Conservation (phyloP, 2,888 invertebrate species). For the Odontothrips loti region DNA sequence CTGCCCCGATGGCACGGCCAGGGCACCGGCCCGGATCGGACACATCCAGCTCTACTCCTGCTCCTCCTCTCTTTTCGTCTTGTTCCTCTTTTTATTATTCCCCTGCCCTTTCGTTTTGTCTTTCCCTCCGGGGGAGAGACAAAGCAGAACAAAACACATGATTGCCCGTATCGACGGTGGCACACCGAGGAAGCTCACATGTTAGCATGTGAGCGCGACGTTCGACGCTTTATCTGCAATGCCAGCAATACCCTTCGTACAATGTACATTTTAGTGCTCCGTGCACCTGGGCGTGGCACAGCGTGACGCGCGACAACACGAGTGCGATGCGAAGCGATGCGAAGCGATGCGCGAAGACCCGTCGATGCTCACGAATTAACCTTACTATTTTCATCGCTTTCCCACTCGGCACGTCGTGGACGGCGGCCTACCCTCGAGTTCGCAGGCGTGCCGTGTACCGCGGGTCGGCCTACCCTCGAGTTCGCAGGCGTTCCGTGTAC, state of each 20-base stretch:
- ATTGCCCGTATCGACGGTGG: constrained; percentile 23
- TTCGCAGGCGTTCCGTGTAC: no score
- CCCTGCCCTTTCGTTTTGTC: neutral
- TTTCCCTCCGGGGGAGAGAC: neutral
- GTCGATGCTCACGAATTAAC: neutral
- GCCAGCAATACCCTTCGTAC: neutral
- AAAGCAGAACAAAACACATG: constrained; percentile 24
- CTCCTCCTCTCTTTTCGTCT: neutral
- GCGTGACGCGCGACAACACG: neutral
- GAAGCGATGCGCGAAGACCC: neutral
- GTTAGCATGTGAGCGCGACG: constrained; percentile 4
- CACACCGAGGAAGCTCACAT: constrained; percentile 20
- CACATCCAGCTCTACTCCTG: neutral
- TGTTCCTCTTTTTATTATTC: neutral
- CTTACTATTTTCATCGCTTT: no score
- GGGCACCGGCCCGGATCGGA: neutral
- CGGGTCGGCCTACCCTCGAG: no score
- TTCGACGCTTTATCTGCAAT: constrained; percentile 3
- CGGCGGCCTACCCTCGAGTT: no score
- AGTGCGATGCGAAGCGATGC: neutral
- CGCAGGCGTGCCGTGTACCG: no score
- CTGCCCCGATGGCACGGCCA: neutral
- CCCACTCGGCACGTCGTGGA: no score
- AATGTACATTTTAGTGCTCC: neutral
- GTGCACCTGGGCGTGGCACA: neutral